Percentiles rank a stretch among this genome's conserved stretches.
Evolutionary conservation across 2,888 invertebrate genomes (phyloP).

Genomic region (Leptodirus hochenwartii): DNA sequence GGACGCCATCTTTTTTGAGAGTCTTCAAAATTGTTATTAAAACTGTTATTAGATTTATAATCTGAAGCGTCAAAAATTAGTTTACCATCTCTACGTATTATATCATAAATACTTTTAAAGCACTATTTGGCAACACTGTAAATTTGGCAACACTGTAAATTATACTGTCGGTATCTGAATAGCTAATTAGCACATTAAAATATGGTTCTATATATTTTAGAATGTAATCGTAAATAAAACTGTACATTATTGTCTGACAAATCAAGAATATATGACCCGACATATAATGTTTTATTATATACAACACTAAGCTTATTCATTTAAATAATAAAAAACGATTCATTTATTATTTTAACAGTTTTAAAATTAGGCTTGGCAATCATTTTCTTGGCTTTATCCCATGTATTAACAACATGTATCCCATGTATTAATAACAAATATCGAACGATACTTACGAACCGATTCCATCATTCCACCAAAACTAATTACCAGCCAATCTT

Average conservation of each 20-base stretch:
- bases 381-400: conserved; percentile 11
- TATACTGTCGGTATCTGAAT: no score
- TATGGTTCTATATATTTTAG: conserved; percentile 15
- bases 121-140: no score
- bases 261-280: conserved; percentile 20
- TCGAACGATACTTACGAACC: conserved; percentile 20
- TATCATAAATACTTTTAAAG: no score
- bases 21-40: no score
- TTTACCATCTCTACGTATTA: no score
- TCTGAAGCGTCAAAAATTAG: no score
- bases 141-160: no score
- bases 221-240: conserved; percentile 20
- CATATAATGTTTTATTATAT: conserved; percentile 18
- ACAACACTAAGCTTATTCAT: conserved; percentile 14
- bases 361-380: conserved; percentile 15
- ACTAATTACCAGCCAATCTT: no score
- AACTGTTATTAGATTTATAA: no score
- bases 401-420: conserved; percentile 15
- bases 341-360: conserved; percentile 16
- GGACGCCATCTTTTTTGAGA: no score
- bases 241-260: conserved; percentile 20
- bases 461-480: conserved; percentile 24
- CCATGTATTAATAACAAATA: no score
- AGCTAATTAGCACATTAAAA: conserved; percentile 13
- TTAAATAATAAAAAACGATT: conserved; percentile 19